Conservation (phyloP, 2,113 vertebrate species). For the Axis porcinus region DNA sequence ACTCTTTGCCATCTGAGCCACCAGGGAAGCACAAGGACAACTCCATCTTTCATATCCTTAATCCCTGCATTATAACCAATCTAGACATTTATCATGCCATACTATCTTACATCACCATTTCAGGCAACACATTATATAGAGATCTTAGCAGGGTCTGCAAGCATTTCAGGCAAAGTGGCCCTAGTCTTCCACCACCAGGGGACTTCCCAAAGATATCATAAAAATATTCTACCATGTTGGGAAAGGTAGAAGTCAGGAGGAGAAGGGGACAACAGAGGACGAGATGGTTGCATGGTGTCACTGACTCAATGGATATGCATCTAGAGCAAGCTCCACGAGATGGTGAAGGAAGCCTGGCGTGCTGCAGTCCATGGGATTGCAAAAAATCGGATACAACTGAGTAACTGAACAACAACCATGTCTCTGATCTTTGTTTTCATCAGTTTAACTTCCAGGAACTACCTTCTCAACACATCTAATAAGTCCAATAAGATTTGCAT, state of each 20-base stretch:
- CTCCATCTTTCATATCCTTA: neutral
- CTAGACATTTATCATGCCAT: neutral
- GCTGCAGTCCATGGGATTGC: neutral
- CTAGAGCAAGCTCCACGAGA: neutral
- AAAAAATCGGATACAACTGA: neutral
- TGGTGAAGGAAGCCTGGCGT: neutral
- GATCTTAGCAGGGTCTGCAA: neutral
- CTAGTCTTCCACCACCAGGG: neutral
- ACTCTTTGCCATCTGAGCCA: neutral
- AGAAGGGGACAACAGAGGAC: neutral
- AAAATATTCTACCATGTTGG: neutral
- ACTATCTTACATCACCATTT: neutral
- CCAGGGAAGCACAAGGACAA: neutral
- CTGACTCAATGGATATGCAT: neutral
- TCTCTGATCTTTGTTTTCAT: neutral
- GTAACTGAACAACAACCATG: neutral
- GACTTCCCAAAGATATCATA: neutral
- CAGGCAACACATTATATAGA: neutral
- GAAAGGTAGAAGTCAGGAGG: neutral
- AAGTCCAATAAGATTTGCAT: neutral
- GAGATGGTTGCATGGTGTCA: neutral
- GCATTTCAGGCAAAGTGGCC: neutral
- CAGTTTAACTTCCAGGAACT: neutral
- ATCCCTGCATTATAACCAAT: neutral
- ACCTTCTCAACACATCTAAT: neutral